Base-by-base conservation (phyloP, 1,140 invertebrate species). In the Zeugodacus cucurbitae region DNA sequence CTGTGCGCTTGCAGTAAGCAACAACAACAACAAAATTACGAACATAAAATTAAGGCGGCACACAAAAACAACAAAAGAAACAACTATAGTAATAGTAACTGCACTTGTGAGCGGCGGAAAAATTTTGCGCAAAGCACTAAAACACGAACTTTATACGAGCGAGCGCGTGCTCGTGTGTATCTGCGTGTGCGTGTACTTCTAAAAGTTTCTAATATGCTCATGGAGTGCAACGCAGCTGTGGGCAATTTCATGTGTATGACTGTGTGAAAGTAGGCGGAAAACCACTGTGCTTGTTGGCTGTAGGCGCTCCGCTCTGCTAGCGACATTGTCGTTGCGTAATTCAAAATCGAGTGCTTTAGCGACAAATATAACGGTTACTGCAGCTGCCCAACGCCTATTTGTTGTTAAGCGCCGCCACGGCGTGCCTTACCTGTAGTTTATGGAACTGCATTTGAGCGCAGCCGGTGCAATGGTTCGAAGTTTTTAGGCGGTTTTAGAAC, bases 281-380 rank as follows among this genome's bases (percentile, higher is more conserved):
- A n/a, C 32, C 8, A 17, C 67, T 32, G 64, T 14, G 26, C 4
- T 74, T 41, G 67, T 41, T 74, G 67, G 14, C 34, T 20, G 5
- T 5, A 41, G 32, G 17, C 67, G 34, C 48, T 10, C 48, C 48
- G 48, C 26, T 67, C 3, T 34, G 14, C 20, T 11, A n/a, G 44
- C 41, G 74, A 82, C 37, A 82, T 7, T 82, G 41, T 22, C 48
- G n/a, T 22, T 26, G 74, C 41, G 29, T 82, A 82, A 82, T 37
- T 82, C 74, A 82, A 82, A 82, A 82, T 82, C 74, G 74, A 82
- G 74, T 78, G 37, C 6, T 20, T 26, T 20, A 78, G 70, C 70
- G 70, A 41, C 34, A 78, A 78, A 41, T 22, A 10, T 41, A 22
- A 8, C 37, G 29, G 37, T 41, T 14, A 20, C 29, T 20, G 41